phyloP scores from a whole-genome alignment of 64 coral and sea anemone species.

The Stichodactyla helianthus region DNA sequence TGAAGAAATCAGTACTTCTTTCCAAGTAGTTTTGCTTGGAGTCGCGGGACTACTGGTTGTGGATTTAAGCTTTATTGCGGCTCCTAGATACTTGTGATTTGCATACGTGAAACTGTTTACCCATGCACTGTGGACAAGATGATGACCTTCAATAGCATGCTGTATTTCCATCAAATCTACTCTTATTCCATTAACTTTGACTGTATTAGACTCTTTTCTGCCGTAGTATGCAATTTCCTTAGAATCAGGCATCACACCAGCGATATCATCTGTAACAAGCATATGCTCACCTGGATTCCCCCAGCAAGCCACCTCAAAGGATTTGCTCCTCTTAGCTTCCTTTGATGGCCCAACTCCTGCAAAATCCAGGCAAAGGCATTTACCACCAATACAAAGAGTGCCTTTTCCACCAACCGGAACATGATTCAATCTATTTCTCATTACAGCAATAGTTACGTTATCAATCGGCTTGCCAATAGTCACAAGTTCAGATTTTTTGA shows the following conservation, averaged over 20 bases:
- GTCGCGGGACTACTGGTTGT: neutral
- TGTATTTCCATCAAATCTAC: conserved; percentile 6
- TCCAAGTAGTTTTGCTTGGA: neutral
- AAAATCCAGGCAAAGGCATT: neutral
- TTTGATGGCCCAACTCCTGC: neutral
- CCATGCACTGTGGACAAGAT: neutral
- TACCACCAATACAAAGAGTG: conserved; percentile 5
- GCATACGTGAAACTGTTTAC: neutral
- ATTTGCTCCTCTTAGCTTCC: neutral
- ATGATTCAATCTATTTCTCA: neutral
- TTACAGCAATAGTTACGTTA: neutral
- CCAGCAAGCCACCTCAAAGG: neutral
- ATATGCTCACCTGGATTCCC: neutral
- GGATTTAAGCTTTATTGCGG: neutral
- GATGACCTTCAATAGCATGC: neutral
- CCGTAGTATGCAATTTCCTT: conserved; percentile 2
- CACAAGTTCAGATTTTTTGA: neutral
- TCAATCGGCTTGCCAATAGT: conserved; percentile 5
- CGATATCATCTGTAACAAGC: neutral
- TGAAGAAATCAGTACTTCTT: neutral
- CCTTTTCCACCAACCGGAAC: conserved; percentile 5
- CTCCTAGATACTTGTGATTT: neutral
- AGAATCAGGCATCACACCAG: neutral
- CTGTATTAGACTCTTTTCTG: neutral
- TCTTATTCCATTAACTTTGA: neutral